These are phyloP conservation scores for Dicerorhinus sumatrensis DNA, from an alignment of 2,113 vertebrate species.

Conservation along the genomic window DNA sequence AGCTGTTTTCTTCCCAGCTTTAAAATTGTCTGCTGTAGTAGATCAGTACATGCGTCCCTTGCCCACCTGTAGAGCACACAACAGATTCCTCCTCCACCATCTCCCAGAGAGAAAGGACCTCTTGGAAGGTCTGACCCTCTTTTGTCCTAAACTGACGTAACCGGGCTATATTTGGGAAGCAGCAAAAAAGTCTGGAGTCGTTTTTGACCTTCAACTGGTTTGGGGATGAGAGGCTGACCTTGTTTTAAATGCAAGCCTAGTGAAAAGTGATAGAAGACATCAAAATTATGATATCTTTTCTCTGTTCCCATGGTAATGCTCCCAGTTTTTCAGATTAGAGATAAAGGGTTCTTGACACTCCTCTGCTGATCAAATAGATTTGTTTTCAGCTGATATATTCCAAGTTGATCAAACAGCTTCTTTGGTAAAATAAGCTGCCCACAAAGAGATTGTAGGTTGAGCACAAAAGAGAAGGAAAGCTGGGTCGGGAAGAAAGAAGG, in stretches of 20 bases:
- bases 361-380: background rate
- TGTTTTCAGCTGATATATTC: conserved; percentile 37
- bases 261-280: background rate
- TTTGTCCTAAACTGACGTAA: background rate
- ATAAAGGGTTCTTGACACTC: background rate
- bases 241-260: background rate
- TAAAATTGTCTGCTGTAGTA: background rate
- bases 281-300: background rate
- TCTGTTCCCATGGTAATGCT: background rate
- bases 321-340: background rate
- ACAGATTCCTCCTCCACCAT: background rate
- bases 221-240: background rate
- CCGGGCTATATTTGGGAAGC: background rate
- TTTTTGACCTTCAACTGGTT: background rate
- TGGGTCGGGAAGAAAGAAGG: conserved; percentile 40
- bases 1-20: background rate
- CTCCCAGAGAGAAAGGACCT: background rate
- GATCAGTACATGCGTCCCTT: background rate
- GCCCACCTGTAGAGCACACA: background rate
- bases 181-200: background rate
- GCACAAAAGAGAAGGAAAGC: background rate
- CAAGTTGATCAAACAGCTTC: conserved; percentile 40
- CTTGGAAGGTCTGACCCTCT: background rate
- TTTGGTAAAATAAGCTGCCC: conserved; percentile 14
- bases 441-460: background rate